Base-by-base conservation (phyloP, 1,140 invertebrate species). In the Leptinotarsa lineolata region DNA sequence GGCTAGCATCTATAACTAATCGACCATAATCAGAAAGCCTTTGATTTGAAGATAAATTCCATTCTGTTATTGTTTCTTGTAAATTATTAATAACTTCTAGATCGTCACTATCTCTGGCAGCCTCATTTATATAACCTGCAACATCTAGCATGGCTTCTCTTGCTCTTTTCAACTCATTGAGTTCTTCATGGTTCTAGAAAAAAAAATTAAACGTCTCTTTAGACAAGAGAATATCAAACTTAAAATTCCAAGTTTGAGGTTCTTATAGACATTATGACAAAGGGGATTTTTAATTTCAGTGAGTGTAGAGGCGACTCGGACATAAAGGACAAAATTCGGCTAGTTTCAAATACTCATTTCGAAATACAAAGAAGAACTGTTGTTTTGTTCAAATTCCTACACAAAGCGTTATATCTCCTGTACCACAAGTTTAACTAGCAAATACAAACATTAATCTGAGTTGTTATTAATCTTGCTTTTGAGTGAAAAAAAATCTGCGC, bases 131-230 rank as follows among this genome's bases (percentile, higher is more conserved):
- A 85, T 96, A 99, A 80, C 96, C 91, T 15, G 97, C 96, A 39
- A 99, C 91, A 85, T 99, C 97, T 72, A 96, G 90, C 97, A 99
- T 99, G 30, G 94, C 93, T 84, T 98, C 96, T 79, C 95, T 91
- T n/a, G 97, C 96, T 81, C 92, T 90, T 78, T 93, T 91, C 68
- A 99, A 84, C 16, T 92, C 91, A 15, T 90, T 88, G 81, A 92
- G 92, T 79, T 99, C 96, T 72, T 96, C 94, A 77, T 92, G 91
- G 78, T 88, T 88, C 90, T 92, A 76, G 39, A 83, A 80, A 46
- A 12, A 67, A 68, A 60, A 54, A 54, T n/a, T 39, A 54, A 18
- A 54, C 4, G 16, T 16, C 0, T 54, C 15, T 18, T 54, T 54
- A 15, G 3, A 54, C 15, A 18, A 54, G 15, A 54, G 15, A 54